These are phyloP conservation scores for Dione juno DNA, from an alignment of 2,888 invertebrate genomes.

Conservation along the genomic window DNA sequence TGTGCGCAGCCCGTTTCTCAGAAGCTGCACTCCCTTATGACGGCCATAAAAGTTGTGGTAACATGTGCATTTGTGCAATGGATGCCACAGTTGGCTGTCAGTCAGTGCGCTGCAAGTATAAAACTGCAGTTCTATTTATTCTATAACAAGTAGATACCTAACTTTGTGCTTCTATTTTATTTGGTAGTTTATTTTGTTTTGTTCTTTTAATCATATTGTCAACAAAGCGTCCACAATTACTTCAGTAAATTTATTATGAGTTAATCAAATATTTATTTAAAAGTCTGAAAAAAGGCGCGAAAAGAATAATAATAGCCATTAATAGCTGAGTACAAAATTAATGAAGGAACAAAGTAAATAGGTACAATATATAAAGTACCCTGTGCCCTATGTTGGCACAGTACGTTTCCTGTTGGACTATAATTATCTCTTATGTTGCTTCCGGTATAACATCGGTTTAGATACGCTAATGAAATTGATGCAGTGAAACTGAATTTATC, in stretches of 20 bases:
- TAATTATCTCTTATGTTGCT: not conserved
- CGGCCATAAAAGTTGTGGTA: conserved; percentile 78
- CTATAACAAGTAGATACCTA: not conserved
- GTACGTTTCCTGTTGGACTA: not conserved
- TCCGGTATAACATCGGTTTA: not conserved
- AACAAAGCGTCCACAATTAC: too few relatives aligned
- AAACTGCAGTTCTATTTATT: not conserved
- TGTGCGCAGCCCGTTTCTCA: conserved; percentile 74
- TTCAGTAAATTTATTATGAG: too few relatives aligned
- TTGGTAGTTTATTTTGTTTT: too few relatives aligned
- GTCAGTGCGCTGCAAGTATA: conserved; percentile 19
- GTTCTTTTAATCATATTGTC: too few relatives aligned
- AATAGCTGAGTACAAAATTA: too few relatives aligned
- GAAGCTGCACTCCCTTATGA: conserved; percentile 75
- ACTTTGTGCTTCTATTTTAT: not conserved
- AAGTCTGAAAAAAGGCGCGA: too few relatives aligned
- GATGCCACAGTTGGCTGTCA: conserved; percentile 33
- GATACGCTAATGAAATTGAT: conserved; percentile 28
- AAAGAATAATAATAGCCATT: too few relatives aligned
- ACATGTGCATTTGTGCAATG: conserved; percentile 68
- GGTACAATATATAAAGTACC: not conserved
- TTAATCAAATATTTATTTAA: too few relatives aligned
- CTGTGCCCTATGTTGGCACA: not conserved
- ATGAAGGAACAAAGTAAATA: too few relatives aligned
- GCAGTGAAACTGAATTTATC: conserved; percentile 38